Percentiles rank a stretch among this genome's conserved stretches.
Conservation (phyloP, 1,140 invertebrate species). For the Lucilia sericata region DNA sequence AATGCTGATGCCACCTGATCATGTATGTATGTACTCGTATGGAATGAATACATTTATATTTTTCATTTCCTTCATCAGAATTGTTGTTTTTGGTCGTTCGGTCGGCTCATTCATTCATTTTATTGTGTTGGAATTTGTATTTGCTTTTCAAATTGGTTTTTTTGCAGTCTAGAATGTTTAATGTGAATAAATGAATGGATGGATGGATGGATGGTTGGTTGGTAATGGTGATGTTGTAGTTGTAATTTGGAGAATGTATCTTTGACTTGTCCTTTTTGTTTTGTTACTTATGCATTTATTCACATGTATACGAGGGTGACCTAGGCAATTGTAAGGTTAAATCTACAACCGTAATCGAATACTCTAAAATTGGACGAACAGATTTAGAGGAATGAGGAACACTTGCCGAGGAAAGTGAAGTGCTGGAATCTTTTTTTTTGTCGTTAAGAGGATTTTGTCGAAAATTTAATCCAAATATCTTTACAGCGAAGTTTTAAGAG, state of each 20-base stretch:
- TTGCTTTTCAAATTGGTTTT: slow-evolving; percentile 42
- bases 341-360: no score
- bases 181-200: background rate
- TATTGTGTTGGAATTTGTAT: slow-evolving; percentile 30
- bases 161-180: slow-evolving; percentile 11
- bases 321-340: no score
- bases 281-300: background rate
- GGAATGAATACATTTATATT: background rate
- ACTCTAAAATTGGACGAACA: no score
- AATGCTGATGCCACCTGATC: slow-evolving; percentile 4
- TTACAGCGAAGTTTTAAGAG: no score
- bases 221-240: background rate
- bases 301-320: background rate
- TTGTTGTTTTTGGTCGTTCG: background rate
- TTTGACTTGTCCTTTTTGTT: background rate
- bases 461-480: no score
- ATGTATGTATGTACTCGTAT: background rate
- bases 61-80: background rate
- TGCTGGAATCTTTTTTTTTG: no score
- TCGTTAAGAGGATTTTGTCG: no score
- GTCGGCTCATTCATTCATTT: background rate
- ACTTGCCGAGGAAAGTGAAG: no score
- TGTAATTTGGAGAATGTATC: background rate
- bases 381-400: no score
- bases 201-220: background rate